phyloP scores from a whole-genome alignment of 64 coral and sea anemone genomes.

The Montipora sp. region DNA sequence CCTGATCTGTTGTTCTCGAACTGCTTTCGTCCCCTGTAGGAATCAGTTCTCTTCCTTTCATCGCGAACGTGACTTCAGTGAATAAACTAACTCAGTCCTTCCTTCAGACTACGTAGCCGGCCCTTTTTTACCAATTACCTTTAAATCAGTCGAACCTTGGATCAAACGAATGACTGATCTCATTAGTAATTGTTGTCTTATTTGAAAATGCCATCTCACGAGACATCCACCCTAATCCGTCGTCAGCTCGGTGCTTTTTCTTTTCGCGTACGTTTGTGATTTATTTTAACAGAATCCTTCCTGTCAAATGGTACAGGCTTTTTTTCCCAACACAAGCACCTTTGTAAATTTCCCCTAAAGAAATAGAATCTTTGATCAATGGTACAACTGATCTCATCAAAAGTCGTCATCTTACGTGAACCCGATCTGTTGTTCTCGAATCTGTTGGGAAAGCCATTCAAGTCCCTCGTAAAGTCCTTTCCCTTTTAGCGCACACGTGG shows the following conservation, averaged over 20 bases:
- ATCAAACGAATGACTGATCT: too few species aligned
- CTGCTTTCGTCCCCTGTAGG: conserved; percentile 3
- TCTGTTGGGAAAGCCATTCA: conserved; percentile 91
- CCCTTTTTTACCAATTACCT: too few species aligned
- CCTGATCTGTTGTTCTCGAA: conserved; percentile 60
- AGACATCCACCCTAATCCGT: too few species aligned
- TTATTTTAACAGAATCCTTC: too few species aligned
- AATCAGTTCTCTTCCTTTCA: conserved; percentile 74
- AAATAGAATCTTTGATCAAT: neutral
- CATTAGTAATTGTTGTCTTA: too few species aligned
- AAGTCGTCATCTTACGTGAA: conserved; percentile 16
- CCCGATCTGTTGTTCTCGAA: conserved; percentile 65
- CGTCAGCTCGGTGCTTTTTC: too few species aligned
- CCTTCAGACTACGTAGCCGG: neutral
- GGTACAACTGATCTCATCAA: conserved; percentile 17
- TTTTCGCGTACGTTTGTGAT: too few species aligned
- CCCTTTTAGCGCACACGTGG: conserved; percentile 90
- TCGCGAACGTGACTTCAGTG: conserved; percentile 76
- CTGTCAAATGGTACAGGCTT: neutral
- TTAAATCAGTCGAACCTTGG: too few species aligned
- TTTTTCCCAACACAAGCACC: neutral
- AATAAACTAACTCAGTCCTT: conserved; percentile 74
- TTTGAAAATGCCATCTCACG: too few species aligned
- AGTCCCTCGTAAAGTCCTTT: conserved; percentile 95
- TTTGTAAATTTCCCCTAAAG: neutral